Base-by-base conservation (phyloP, 2,888 invertebrate genomes). In the Opisthograptis luteolata region DNA sequence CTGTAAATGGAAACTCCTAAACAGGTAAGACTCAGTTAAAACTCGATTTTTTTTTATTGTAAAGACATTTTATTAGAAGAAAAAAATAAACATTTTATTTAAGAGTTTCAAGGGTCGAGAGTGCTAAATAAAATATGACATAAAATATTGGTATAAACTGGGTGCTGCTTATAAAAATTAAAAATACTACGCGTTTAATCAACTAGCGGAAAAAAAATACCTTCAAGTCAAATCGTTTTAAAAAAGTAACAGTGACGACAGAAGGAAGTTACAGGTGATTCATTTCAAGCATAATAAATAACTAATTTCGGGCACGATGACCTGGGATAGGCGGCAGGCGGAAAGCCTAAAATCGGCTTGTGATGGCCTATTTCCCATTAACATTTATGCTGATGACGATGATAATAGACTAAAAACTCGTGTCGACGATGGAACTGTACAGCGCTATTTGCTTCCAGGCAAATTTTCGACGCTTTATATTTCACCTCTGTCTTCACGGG, bases 31-130 rank as follows among this genome's bases (percentile, higher is more conserved):
- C 28, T 36, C 35, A 44, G 37, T 28, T 27, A 50, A 50, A 50
- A 50, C 34, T 43, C 34, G 24, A n/a, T n/a, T n/a, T 13, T 34
- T 14, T 32, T 3, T 31, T 28, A 44, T 6, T 32, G 22, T 12
- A 19, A 30, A 42, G 22, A 34, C 34, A 44, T 50, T 50, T 50
- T 50, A 50, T 50, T 50, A 34, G 17, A 39, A 39, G 28, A 34
- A 39, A 43, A 42, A 24, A 27, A 14, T 34, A 32, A 36, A 39
- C 44, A 50, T 39, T 28, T 39, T 36, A 15, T 37, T 32, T n/a
- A 13, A 22, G 39, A 8, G 24, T 40, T 25, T 22, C 7, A 10
- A 22, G 12, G 17, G 10, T 17, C 24, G 13, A 34, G 7, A 8
- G 13, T 44, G 28, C 31, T 10, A 30, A 28, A 28, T 28, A 31